Evolutionary conservation across 2,113 vertebrate species (phyloP).

Genomic region (Lepisosteus osseus): DNA sequence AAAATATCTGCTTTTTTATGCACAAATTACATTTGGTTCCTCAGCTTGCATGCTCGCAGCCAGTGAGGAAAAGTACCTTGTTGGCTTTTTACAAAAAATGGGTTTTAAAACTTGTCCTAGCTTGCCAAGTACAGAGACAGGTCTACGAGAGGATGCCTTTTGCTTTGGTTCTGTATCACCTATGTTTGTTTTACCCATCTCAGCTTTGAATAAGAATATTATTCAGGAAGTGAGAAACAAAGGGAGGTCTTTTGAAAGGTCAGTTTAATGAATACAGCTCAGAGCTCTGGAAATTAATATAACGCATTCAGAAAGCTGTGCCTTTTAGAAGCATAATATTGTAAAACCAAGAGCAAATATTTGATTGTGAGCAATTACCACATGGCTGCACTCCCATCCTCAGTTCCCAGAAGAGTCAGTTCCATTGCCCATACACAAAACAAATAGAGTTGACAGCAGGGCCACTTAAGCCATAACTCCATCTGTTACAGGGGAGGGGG

Average conservation of each 20-base stretch:
- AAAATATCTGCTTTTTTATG: too few relatives aligned
- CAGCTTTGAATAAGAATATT: not conserved
- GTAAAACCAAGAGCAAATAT: conserved; percentile 27
- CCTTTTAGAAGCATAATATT: not conserved
- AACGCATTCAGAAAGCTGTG: not conserved
- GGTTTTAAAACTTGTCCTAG: too few relatives aligned
- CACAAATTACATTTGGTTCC: too few relatives aligned
- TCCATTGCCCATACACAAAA: conserved; percentile 60
- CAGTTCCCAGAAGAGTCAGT: conserved; percentile 27
- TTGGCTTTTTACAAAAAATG: too few relatives aligned
- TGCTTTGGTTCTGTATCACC: too few relatives aligned
- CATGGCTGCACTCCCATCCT: conserved; percentile 29
- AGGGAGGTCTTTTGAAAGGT: not conserved
- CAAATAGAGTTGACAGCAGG: conserved; percentile 59
- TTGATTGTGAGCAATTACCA: conserved; percentile 16
- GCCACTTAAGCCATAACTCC: conserved; percentile 50
- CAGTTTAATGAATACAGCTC: not conserved
- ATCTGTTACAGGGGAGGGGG: conserved; percentile 55
- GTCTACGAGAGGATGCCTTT: too few relatives aligned
- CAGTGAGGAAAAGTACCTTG: too few relatives aligned
- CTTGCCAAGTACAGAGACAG: too few relatives aligned
- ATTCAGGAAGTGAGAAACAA: not conserved
- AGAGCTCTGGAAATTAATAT: not conserved
- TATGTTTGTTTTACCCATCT: too few relatives aligned
- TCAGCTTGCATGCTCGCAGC: too few relatives aligned